Conservation (phyloP, 2,888 invertebrate species). For the Steinernema scapterisci region DNA sequence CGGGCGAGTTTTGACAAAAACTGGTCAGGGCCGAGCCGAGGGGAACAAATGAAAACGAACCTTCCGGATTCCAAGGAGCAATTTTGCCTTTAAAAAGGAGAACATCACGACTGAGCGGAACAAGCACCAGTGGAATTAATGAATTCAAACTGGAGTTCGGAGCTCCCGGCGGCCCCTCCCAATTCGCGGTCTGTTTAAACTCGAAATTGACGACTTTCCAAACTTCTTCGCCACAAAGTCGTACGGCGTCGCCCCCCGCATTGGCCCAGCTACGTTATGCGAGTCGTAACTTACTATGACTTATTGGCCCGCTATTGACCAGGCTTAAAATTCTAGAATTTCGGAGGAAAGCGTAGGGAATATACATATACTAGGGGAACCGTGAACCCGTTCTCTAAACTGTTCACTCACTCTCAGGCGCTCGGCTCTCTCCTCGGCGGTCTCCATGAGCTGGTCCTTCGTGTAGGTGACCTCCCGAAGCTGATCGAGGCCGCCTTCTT, state of each 20-base stretch:
- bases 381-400: no score
- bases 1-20: neutral
- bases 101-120: slow-evolving; percentile 3
- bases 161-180: neutral
- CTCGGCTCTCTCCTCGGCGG: slow-evolving; percentile 35
- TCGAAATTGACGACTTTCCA: neutral
- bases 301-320: no score
- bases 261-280: no score
- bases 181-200: neutral
- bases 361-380: no score
- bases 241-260: no score
- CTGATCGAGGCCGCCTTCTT: slow-evolving; percentile 2
- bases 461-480: slow-evolving; percentile 7
- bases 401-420: neutral
- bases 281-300: no score
- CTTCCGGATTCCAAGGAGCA: neutral
- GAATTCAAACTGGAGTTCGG: neutral
- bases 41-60: neutral
- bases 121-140: neutral
- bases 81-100: slow-evolving; percentile 1
- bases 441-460: slow-evolving; percentile 37
- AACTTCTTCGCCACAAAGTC: no score
- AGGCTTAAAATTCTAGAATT: no score
- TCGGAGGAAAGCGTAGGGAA: no score
- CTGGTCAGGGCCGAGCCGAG: neutral